phyloP scores from a whole-genome alignment of 2,888 invertebrate species.

The Adineta ricciae region DNA sequence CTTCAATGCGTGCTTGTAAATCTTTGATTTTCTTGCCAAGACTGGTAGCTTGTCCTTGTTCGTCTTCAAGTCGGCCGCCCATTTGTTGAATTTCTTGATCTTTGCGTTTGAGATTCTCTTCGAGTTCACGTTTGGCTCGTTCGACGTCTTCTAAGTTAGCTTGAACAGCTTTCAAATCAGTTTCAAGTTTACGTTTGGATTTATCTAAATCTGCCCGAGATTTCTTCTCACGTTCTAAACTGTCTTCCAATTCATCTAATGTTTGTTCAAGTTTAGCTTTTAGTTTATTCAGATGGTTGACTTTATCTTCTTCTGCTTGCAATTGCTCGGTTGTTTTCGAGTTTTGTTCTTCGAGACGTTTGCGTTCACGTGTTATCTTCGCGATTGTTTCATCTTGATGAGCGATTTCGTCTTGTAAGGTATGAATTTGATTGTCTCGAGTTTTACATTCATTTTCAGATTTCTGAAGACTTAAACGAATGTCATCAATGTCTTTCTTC shows the following conservation, averaged over 20 bases:
- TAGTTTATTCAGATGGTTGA: conserved; percentile 89
- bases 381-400: conserved; percentile 64
- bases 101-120: conserved; percentile 59
- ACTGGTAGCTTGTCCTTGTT: conserved; percentile 90
- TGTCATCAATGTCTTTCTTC: conserved; percentile 93
- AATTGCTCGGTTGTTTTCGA: conserved; percentile 35
- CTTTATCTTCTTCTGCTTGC: conserved; percentile 47
- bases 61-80: conserved; percentile 88
- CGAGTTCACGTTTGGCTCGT: conserved; percentile 43
- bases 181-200: conserved; percentile 92
- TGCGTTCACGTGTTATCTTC: conserved; percentile 36
- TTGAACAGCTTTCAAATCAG: conserved; percentile 73
- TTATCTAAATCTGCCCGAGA: conserved; percentile 92
- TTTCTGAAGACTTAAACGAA: conserved; percentile 67
- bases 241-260: conserved; percentile 87
- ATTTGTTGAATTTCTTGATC: conserved; percentile 94
- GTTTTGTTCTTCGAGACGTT: conserved; percentile 35
- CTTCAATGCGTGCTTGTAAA: conserved; percentile 72
- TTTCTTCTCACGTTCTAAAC: conserved; percentile 97
- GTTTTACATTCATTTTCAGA: conserved; percentile 35
- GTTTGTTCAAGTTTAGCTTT: conserved; percentile 94
- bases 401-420: conserved; percentile 56
- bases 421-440: conserved; percentile 36
- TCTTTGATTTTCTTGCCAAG: conserved; percentile 71
- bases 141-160: conserved; percentile 50